phyloP scores from a whole-genome alignment of 2,797 vertebrate species.

The Anabas testudineus region DNA sequence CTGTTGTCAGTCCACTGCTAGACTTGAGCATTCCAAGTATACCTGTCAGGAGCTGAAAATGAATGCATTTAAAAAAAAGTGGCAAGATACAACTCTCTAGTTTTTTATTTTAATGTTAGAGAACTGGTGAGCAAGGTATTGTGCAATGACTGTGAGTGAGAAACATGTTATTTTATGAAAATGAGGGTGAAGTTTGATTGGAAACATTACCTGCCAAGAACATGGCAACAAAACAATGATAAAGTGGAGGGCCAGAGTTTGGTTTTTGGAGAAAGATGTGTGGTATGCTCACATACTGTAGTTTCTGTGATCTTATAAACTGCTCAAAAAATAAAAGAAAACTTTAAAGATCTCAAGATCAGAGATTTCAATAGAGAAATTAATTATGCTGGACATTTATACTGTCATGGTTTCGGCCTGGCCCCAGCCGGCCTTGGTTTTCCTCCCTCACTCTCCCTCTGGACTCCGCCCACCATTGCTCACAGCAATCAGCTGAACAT shows the following conservation, averaged over 20 bases:
- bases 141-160: neutral
- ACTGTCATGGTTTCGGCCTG: too few species aligned
- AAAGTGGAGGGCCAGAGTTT: too few species aligned
- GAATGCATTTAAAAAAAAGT: neutral
- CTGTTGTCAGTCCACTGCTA: neutral
- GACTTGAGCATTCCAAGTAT: neutral
- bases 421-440: too few species aligned
- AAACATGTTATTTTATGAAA: neutral
- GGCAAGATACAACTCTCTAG: neutral
- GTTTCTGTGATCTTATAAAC: neutral
- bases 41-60: neutral
- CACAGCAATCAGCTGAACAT: too few species aligned
- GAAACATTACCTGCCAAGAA: neutral
- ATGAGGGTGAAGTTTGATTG: neutral
- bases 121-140: neutral
- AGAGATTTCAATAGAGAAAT: too few species aligned
- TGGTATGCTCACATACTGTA: neutral
- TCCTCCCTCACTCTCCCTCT: too few species aligned
- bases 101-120: neutral
- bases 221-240: too few species aligned
- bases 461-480: too few species aligned
- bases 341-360: too few species aligned
- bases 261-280: too few species aligned
- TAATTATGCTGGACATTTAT: too few species aligned
- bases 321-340: too few species aligned